Evolutionary conservation across 2,113 vertebrate species (phyloP).

Genomic region (Orycteropus afer): DNA sequence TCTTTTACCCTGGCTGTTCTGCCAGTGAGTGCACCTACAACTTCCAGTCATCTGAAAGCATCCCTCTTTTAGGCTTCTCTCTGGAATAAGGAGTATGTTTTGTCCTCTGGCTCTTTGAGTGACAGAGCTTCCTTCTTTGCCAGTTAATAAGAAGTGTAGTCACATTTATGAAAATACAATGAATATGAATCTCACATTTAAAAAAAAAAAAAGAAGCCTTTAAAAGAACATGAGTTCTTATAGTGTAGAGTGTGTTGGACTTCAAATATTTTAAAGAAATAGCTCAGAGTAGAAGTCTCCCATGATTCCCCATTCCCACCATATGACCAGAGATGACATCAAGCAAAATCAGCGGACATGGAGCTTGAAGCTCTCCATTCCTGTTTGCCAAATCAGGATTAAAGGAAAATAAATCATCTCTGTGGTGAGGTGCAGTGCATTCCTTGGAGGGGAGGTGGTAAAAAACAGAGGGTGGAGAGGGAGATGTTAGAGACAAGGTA

Average conservation of each 20-base stretch:
- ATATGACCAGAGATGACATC: not conserved
- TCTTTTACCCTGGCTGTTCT: not conserved
- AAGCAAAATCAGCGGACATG: not conserved
- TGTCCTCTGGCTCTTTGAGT: not conserved
- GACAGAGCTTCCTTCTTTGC: not conserved
- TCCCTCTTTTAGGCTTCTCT: not conserved
- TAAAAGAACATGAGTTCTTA: not conserved
- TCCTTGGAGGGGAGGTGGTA: not conserved
- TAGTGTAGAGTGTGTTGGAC: not conserved
- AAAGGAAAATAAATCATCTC: not conserved
- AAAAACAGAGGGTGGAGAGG: not conserved
- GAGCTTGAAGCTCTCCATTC: not conserved
- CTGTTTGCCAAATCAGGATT: not conserved
- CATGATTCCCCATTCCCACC: not conserved
- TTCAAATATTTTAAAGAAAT: not conserved
- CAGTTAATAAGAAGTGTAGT: not conserved
- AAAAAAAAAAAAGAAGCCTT: not conserved
- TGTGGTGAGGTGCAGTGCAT: not conserved
- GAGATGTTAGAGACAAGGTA: not conserved
- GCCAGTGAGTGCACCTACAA: not conserved
- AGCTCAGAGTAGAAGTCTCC: not conserved
- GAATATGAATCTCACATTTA: not conserved
- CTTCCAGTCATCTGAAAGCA: not conserved
- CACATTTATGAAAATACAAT: not conserved
- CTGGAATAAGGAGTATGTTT: not conserved